Conservation (phyloP, 1,140 invertebrate genomes). For the Copidosoma floridanum region DNA sequence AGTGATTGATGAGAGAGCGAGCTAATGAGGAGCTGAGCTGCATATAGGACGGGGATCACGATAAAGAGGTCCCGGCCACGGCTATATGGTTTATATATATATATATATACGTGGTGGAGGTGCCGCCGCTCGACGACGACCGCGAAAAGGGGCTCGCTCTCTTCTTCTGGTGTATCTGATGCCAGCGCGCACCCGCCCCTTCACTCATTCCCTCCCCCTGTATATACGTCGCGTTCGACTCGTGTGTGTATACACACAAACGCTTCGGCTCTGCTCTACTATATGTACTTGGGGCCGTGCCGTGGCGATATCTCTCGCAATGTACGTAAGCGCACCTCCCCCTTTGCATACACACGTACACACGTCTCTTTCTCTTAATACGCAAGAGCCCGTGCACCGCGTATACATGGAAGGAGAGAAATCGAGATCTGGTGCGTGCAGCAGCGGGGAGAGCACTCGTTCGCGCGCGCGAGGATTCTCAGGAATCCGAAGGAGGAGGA, state of each 20-base stretch:
- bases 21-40: slow-evolving; percentile 56
- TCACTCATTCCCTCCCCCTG: no score
- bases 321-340: no score
- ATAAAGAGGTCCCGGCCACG: slow-evolving; percentile 51
- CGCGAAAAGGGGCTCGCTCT: neutral
- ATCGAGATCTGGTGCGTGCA: no score
- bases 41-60: slow-evolving; percentile 52
- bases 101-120: neutral
- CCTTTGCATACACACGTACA: no score
- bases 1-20: slow-evolving; percentile 55
- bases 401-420: no score
- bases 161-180: slow-evolving; percentile 6
- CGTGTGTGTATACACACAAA: neutral
- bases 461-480: no score
- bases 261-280: neutral
- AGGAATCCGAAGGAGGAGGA: no score
- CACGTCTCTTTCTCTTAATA: no score
- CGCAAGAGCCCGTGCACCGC: no score
- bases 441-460: no score
- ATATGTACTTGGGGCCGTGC: no score
- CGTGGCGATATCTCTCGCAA: no score
- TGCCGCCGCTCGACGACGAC: neutral
- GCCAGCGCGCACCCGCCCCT: slow-evolving; percentile 8
- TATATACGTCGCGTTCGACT: neutral
- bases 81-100: neutral